These are phyloP conservation scores for Cephus nigrinus DNA, from an alignment of 2,888 invertebrate genomes.

Conservation along the genomic window DNA sequence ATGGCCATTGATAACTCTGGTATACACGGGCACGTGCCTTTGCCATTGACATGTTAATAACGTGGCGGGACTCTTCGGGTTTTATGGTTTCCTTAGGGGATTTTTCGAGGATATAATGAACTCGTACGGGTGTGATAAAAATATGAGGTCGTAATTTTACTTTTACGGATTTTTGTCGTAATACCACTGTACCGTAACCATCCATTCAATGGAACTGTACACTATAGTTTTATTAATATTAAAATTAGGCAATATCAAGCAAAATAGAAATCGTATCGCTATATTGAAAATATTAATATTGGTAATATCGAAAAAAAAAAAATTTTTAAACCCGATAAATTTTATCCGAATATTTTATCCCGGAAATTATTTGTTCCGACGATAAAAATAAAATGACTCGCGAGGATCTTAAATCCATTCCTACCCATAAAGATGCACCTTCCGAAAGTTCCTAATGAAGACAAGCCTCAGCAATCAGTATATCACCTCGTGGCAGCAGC, in stretches of 20 bases:
- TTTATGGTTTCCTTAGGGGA: not conserved
- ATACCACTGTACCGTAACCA: not conserved
- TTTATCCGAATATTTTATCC: not conserved
- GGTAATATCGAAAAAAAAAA: not conserved
- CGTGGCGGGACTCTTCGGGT: not conserved
- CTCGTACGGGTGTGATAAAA: not conserved
- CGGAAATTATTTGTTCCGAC: not conserved
- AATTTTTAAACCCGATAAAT: not conserved
- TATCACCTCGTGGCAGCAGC: not conserved
- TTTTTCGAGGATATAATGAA: not conserved
- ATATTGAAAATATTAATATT: not conserved
- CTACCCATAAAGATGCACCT: not conserved
- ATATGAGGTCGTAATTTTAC: not conserved
- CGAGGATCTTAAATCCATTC: not conserved
- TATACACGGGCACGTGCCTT: slow-evolving; percentile 2
- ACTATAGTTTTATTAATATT: too few relatives aligned
- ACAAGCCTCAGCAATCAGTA: slow-evolving; percentile 4
- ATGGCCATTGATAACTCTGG: slow-evolving; percentile 27
- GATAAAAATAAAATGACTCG: not conserved
- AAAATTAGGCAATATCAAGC: too few relatives aligned
- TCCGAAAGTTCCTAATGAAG: not conserved
- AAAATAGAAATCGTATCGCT: not conserved
- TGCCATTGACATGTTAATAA: slow-evolving; percentile 17
- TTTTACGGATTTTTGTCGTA: too few relatives aligned
- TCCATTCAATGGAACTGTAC: not conserved